Evolutionary conservation across 2,113 vertebrate genomes (phyloP).

Genomic region (Axis porcinus): DNA sequence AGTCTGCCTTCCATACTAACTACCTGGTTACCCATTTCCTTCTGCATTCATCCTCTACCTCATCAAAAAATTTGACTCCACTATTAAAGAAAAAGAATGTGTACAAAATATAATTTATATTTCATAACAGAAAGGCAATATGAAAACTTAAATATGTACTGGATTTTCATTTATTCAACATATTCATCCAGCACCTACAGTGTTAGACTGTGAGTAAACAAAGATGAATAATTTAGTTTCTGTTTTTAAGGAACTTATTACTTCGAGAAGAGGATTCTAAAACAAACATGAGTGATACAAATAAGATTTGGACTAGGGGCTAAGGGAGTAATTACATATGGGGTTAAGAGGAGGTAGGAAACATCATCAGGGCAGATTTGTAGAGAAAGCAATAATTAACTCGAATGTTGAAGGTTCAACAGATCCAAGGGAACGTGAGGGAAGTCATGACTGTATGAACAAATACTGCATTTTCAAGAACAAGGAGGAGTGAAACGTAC

Average conservation of each 20-base stretch:
- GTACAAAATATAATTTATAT: neutral
- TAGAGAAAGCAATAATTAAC: neutral
- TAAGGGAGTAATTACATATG: neutral
- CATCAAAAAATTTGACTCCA: neutral
- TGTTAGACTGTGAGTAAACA: neutral
- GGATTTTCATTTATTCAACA: neutral
- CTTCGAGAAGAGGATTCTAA: neutral
- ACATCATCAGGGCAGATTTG: neutral
- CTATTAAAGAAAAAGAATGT: neutral
- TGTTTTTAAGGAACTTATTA: neutral
- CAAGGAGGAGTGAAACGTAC: neutral
- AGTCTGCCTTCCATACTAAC: neutral
- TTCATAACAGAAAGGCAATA: neutral
- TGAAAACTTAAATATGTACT: neutral
- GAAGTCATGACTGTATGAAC: neutral
- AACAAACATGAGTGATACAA: neutral
- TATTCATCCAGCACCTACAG: neutral
- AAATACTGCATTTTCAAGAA: neutral
- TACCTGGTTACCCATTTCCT: neutral
- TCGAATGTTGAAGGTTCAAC: neutral
- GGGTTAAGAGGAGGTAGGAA: neutral
- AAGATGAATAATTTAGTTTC: slow-evolving; percentile 15
- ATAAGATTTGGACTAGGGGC: neutral
- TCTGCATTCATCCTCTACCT: neutral
- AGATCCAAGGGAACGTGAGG: neutral